Percentiles rank a stretch among this genome's conserved stretches.
Evolutionary conservation across 2,797 vertebrate genomes (phyloP).

Genomic region (Psittacula derbiana): DNA sequence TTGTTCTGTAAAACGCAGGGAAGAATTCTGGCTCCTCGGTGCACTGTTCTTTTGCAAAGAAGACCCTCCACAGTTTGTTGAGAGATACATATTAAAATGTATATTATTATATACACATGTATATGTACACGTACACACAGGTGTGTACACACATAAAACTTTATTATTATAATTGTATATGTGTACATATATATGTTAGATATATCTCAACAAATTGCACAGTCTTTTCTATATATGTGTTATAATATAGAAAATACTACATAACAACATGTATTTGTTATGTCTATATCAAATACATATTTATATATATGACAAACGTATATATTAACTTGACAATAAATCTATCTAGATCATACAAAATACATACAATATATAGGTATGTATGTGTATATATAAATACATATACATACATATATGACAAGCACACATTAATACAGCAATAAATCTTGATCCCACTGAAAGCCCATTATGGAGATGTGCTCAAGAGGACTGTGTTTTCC

Average conservation of each 20-base stretch:
- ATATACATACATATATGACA: background rate
- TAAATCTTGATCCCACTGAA: background rate
- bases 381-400: background rate
- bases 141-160: background rate
- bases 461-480: accelerated
- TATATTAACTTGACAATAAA: background rate
- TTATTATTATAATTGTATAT: background rate
- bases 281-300: background rate
- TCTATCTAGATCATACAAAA: background rate
- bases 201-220: background rate
- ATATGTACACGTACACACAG: background rate
- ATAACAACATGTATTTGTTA: background rate
- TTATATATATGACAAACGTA: background rate
- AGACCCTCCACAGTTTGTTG: background rate
- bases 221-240: background rate
- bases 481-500: background rate
- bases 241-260: background rate
- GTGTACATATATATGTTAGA: background rate
- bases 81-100: background rate
- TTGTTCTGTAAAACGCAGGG: accelerated
- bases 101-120: background rate
- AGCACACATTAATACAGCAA: background rate
- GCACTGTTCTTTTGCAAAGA: background rate
- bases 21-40: background rate
- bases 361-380: background rate